phyloP scores from a whole-genome alignment of 1,140 invertebrate species.

The Cydia amplana region DNA sequence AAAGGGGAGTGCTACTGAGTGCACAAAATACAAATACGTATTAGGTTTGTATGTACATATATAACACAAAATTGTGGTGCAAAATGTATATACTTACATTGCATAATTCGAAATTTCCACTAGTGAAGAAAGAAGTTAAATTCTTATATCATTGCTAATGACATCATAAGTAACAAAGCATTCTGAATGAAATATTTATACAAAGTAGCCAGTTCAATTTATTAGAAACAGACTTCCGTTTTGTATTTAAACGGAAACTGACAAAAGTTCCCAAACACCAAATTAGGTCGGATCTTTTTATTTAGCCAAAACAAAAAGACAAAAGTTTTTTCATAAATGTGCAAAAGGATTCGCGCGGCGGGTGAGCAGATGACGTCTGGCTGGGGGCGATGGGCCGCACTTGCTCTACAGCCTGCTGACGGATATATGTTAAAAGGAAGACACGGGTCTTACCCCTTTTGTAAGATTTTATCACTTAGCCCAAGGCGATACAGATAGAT shows the following conservation, averaged over 20 bases:
- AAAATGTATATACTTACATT: no score
- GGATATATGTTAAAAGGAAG: slow-evolving; percentile 74
- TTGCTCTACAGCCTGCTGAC: slow-evolving; percentile 50
- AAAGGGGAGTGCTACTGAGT: no score
- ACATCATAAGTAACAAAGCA: no score
- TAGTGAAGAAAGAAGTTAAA: no score
- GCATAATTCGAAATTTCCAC: no score
- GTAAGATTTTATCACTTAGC: slow-evolving; percentile 68
- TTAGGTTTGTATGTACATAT: no score
- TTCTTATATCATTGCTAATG: no score
- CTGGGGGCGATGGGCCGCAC: slow-evolving; percentile 51
- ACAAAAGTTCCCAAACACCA: background rate
- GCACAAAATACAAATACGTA: no score
- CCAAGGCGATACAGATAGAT: slow-evolving; percentile 59
- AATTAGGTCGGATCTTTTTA: background rate
- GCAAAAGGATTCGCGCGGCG: slow-evolving; percentile 53
- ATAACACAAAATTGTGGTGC: no score
- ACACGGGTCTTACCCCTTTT: slow-evolving; percentile 63
- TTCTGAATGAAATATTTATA: no score
- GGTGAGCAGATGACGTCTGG: slow-evolving; percentile 67
- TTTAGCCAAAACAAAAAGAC: slow-evolving; percentile 38
- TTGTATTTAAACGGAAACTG: background rate
- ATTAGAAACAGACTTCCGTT: no score
- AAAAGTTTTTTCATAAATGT: slow-evolving; percentile 78
- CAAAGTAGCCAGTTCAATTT: no score